Conservation (phyloP, 2,797 vertebrate species). For the Pygocentrus nattereri region DNA sequence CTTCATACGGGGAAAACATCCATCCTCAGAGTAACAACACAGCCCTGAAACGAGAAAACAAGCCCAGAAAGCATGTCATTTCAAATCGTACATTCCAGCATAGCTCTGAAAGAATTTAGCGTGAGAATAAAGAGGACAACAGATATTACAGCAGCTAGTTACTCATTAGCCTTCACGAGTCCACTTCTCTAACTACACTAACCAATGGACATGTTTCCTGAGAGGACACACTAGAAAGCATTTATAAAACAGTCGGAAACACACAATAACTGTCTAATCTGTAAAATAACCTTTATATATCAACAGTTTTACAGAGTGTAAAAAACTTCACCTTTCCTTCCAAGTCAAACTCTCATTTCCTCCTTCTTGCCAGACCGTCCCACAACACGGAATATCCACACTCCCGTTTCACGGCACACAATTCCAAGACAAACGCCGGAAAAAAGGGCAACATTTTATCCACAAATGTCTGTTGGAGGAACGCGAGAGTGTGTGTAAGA, state of each 20-base stretch:
- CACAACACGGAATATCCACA: conserved; percentile 40
- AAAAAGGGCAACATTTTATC: conserved; percentile 49
- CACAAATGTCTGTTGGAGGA: conserved; percentile 54
- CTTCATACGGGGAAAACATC: conserved; percentile 33
- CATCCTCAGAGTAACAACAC: conserved; percentile 39
- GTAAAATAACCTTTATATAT: not conserved
- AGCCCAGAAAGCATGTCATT: not conserved
- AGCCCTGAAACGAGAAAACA: not conserved
- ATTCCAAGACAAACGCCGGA: conserved; percentile 37
- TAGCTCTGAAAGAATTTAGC: not conserved
- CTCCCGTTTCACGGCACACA: conserved; percentile 6
- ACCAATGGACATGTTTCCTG: too few species aligned
- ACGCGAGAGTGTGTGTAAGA: conserved; percentile 53
- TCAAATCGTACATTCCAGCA: not conserved
- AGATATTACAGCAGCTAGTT: too few species aligned
- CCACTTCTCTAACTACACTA: not conserved
- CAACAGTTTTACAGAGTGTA: too few species aligned
- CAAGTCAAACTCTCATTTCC: conserved; percentile 29
- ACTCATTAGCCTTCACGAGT: too few species aligned
- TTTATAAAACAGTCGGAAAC: too few species aligned
- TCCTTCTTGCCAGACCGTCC: conserved; percentile 30
- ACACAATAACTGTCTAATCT: too few species aligned
- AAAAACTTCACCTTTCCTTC: conserved; percentile 40
- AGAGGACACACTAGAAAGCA: too few species aligned
- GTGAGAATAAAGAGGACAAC: too few species aligned